Evolutionary conservation across 2,888 invertebrate species (phyloP).

Genomic region (Apamea sordens): DNA sequence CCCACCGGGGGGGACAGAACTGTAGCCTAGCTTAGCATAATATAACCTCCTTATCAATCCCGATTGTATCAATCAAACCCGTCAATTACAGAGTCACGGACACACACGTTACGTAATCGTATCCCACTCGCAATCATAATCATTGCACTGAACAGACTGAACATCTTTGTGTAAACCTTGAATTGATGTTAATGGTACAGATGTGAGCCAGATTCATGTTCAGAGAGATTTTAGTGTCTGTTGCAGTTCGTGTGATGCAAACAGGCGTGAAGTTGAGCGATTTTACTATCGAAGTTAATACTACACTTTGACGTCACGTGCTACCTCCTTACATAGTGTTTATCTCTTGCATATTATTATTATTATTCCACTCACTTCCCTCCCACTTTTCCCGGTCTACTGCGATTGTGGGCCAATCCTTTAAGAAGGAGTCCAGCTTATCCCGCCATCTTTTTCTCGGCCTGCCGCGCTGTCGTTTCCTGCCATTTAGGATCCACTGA

Average conservation of each 20-base stretch:
- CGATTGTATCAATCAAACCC: conserved; percentile 5
- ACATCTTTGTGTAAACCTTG: conserved; percentile 29
- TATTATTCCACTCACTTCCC: too few species aligned
- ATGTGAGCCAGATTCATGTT: conserved; percentile 37
- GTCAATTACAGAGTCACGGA: conserved; percentile 2
- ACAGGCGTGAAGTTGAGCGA: neutral
- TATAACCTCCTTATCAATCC: neutral
- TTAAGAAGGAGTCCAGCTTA: too few species aligned
- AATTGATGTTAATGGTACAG: conserved; percentile 48
- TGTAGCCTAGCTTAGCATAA: neutral
- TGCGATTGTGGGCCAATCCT: too few species aligned
- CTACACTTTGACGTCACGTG: neutral
- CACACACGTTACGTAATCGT: conserved; percentile 12
- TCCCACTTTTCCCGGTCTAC: too few species aligned
- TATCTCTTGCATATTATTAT: too few species aligned
- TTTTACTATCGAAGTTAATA: neutral
- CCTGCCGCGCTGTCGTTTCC: too few species aligned
- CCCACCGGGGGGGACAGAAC: too few species aligned
- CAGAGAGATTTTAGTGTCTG: conserved; percentile 30
- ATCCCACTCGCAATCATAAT: conserved; percentile 26
- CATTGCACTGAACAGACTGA: conserved; percentile 4
- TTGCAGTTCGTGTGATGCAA: conserved; percentile 24
- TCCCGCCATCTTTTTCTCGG: too few species aligned
- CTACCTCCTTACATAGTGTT: neutral
- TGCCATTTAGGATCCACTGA: too few species aligned